Base-by-base conservation (phyloP, 2,797 vertebrate genomes). In the Botia kubotai region DNA sequence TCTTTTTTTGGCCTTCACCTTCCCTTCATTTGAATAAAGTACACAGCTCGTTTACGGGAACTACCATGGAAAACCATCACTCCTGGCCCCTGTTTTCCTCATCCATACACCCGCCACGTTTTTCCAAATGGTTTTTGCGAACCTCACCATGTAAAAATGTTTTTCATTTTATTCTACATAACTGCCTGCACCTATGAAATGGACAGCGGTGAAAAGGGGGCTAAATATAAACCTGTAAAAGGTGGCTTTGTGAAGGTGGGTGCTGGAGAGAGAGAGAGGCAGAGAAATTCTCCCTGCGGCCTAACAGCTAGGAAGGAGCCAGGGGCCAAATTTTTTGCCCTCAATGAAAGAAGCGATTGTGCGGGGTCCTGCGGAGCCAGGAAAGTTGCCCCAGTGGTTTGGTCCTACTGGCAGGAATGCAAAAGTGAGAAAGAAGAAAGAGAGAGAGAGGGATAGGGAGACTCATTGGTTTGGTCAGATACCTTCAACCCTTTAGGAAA, bases 291-390 rank as follows among this genome's bases (percentile, higher is more conserved):
- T 83, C 84, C 83, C 82, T 87, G 86, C 66, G 87, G 88, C 88
- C 86, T 86, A 83, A 85, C 82, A 81, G 81, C 82, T 57, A 81
- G 81, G 81, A 86, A 75, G 85, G 87, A 90, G 91, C 90, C 62
- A 85, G 88, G 85, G 88, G 86, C 83, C 82, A 80, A 86, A 87
- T 89, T 91, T 91, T 89, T 90, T 91, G 84, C 87, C 87, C 74
- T 86, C 83, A 89, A 94, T 95, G 94, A 95, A 95, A 94, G 94
- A 91, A 89, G 87, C 86, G 90, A 93, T 95, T 95, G 94, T 95
- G 90, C 86, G 26, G 77, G 83, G 87, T 85, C 90, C 92, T 88
- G 86, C 82, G 2, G 86, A 91, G 93, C 93, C 92, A 95, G 94
- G 93, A 95, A 94, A 95, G 92, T 94, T 94, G 91, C 91, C 92